phyloP scores from a whole-genome alignment of 2,888 invertebrate genomes.

The Xestia xanthographa region DNA sequence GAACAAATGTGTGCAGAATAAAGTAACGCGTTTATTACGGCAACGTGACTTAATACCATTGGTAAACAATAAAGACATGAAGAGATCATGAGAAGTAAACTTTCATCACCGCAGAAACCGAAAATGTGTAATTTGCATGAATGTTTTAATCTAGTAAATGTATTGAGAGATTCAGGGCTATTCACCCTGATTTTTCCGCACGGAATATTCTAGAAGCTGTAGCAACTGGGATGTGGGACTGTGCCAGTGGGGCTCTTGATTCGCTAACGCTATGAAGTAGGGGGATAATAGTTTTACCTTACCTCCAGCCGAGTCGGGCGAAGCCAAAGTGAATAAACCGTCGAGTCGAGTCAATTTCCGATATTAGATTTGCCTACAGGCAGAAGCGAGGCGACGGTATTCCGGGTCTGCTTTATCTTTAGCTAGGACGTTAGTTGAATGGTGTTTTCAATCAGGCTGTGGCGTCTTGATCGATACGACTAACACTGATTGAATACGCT shows the following conservation, averaged over 20 bases:
- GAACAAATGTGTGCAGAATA: slow-evolving; percentile 55
- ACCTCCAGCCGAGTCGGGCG: slow-evolving; percentile 76
- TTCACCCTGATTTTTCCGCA: background rate
- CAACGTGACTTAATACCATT: slow-evolving; percentile 38
- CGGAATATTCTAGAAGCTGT: slow-evolving; percentile 24
- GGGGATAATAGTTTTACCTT: slow-evolving; percentile 81
- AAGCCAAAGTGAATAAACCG: slow-evolving; percentile 84
- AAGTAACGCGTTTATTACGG: slow-evolving; percentile 53
- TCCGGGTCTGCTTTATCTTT: slow-evolving; percentile 72
- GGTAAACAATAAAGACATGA: slow-evolving; percentile 50
- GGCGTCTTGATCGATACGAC: slow-evolving; percentile 48
- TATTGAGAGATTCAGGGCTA: slow-evolving; percentile 3
- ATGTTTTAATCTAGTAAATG: slow-evolving; percentile 31
- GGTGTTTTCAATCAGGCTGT: slow-evolving; percentile 59
- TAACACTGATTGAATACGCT: slow-evolving; percentile 41
- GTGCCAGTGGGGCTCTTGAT: slow-evolving; percentile 66
- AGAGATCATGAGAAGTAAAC: slow-evolving; percentile 34
- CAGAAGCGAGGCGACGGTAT: slow-evolving; percentile 73
- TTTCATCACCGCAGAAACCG: slow-evolving; percentile 18
- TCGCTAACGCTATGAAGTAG: slow-evolving; percentile 75
- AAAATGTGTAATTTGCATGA: slow-evolving; percentile 26
- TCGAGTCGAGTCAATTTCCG: slow-evolving; percentile 86
- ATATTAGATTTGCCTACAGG: slow-evolving; percentile 85
- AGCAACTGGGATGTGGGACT: slow-evolving; percentile 45
- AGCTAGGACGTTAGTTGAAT: slow-evolving; percentile 62